Evolutionary conservation across 2,113 vertebrate genomes (phyloP), one percentile per base, ranked within the genome.

Genomic region (Plectropomus leopardus): DNA sequence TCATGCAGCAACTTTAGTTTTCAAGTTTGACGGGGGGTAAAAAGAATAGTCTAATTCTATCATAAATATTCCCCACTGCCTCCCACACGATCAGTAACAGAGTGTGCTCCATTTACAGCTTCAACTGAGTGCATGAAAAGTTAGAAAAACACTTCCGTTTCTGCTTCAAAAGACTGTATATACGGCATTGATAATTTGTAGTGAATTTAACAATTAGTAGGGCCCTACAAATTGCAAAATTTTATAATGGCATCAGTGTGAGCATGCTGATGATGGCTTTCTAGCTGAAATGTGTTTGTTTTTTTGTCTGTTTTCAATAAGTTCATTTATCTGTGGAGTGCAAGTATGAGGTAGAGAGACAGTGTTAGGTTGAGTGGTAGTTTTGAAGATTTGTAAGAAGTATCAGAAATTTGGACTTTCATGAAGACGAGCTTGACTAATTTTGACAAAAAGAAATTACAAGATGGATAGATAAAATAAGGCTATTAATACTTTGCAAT

Each of bases 21-120:
- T 80, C 24, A 66, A 72, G 57, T 81, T 74, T 59, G 67, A n/a
- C n/a, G 23, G 30, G 23, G 53, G 40, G n/a, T 40, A 40, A 26
- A 63, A 64, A 71, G 30, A 58, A 76, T 42, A 76, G 72, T 77
- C 55, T 36, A 51, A 75, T 59, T 80, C 48, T 17, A 34, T 81
- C 70, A 76, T 61, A 67, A 83, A 73, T 85, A 86, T 84, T 73
- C 86, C 76, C 50, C 51, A 76, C 24, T 65, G 67, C 42, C 53
- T 75, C 53, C 26, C 42, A 74, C 76, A 63, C 63, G 57, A 81
- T 58, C 65, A 63, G 70, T 83, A 65, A 81, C 51, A 59, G 26
- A 53, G 44, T 40, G 28, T 48, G 70, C 57, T 78, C 47, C 26
- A 61, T 70, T 83, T 78, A 85, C 32, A 19, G 16, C 36, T 15